phyloP scores from a whole-genome alignment of 2,888 invertebrate species.

The Leptothorax acervorum region DNA sequence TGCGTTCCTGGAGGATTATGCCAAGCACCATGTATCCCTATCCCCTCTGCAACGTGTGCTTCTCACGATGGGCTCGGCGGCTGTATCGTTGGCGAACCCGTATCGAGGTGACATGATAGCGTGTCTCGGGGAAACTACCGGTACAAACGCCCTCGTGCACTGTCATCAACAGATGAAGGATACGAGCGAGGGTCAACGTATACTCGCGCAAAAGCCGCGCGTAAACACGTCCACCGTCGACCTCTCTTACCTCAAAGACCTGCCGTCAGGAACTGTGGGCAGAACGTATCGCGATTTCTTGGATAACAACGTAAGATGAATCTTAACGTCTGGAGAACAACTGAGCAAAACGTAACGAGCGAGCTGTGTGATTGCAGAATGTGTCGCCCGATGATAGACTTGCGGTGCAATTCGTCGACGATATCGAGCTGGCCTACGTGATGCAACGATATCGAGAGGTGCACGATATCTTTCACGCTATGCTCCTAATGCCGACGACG shows the following conservation, averaged over 20 bases:
- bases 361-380: conserved; percentile 86
- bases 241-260: conserved; percentile 89
- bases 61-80: conserved; percentile 95
- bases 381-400: conserved; percentile 97
- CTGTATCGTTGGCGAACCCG: conserved; percentile 93
- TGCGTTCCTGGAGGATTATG: conserved; percentile 86
- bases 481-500: conserved; percentile 96
- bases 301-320: conserved; percentile 89
- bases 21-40: conserved; percentile 61
- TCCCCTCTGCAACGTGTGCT: conserved; percentile 90
- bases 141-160: conserved; percentile 89
- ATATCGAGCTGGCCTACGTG: conserved; percentile 96
- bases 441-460: conserved; percentile 99
- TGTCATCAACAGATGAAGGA: conserved; percentile 92
- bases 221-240: conserved; percentile 94
- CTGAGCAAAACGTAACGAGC: neutral
- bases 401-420: conserved; percentile 96
- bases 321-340: neutral
- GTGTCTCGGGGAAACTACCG: conserved; percentile 97
- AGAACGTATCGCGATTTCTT: conserved; percentile 95
- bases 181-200: conserved; percentile 92
- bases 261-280: conserved; percentile 95
- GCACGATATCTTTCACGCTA: conserved; percentile 97
- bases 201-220: conserved; percentile 92
- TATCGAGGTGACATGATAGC: conserved; percentile 96